phyloP scores from a whole-genome alignment of 2,797 vertebrate genomes.

The Pseudocheirus occidentalis region DNA sequence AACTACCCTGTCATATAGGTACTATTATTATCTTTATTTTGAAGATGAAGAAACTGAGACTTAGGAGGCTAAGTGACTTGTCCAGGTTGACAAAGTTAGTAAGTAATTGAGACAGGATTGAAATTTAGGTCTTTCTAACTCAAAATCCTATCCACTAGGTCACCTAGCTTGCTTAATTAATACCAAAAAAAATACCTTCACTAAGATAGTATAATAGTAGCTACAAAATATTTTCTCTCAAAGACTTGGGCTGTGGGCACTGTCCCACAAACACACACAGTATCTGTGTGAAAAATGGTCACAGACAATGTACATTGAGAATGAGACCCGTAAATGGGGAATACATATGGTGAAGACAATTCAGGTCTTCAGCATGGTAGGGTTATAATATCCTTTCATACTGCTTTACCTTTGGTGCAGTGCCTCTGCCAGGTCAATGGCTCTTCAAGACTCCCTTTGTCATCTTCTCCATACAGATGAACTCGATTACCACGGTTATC shows the following conservation, averaged over 20 bases:
- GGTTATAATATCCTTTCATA: not conserved
- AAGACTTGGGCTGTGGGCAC: not conserved
- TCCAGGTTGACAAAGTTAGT: not conserved
- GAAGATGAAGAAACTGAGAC: not conserved
- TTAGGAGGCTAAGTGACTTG: not conserved
- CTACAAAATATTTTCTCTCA: not conserved
- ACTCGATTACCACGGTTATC: not conserved
- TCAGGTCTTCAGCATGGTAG: not conserved
- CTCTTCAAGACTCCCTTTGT: not conserved
- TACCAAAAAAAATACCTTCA: not conserved
- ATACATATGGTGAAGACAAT: not conserved
- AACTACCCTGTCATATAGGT: not conserved
- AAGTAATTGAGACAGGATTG: not conserved
- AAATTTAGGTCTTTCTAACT: not conserved
- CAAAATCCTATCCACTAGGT: not conserved
- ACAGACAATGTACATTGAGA: not conserved
- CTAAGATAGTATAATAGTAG: not conserved
- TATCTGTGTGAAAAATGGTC: not conserved
- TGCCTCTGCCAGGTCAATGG: not conserved
- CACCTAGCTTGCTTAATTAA: not conserved
- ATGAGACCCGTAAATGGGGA: not conserved
- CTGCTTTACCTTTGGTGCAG: not conserved
- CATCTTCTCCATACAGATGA: not conserved
- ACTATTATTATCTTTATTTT: not conserved
- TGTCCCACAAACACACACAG: not conserved